phyloP scores from a whole-genome alignment of 2,113 vertebrate genomes.

The Morone saxatilis region DNA sequence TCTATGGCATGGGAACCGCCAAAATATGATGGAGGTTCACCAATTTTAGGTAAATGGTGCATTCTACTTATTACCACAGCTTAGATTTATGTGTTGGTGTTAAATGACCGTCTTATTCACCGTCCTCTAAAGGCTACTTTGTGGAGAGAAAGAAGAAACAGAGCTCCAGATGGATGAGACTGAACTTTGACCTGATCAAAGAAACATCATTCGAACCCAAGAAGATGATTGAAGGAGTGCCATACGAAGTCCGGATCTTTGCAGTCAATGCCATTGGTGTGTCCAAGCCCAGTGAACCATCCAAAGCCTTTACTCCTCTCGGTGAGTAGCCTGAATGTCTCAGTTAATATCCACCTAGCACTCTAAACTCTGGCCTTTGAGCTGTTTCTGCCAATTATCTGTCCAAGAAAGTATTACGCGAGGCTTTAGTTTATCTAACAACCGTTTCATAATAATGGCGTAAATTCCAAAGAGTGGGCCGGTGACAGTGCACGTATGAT shows the following conservation, averaged over 20 bases:
- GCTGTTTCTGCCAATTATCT: conserved; percentile 14
- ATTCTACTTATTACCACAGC: not conserved
- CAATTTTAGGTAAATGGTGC: conserved; percentile 89
- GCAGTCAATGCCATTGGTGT: conserved; percentile 95
- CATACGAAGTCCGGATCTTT: conserved; percentile 96
- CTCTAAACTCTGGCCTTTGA: conserved; percentile 13
- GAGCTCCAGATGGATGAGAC: conserved; percentile 98
- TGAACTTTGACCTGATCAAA: conserved; percentile 98
- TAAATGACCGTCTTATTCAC: not conserved
- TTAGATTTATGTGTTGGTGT: not conserved
- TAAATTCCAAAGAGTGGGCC: conserved; percentile 35
- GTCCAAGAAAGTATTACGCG: conserved; percentile 37
- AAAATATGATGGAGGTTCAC: conserved; percentile 92
- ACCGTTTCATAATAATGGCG: conserved; percentile 41
- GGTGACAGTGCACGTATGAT: conserved; percentile 29
- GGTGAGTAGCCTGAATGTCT: conserved; percentile 86
- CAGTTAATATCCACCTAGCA: conserved; percentile 8
- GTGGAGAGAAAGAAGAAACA: conserved; percentile 99
- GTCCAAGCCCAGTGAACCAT: conserved; percentile 96
- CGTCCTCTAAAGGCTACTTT: conserved; percentile 89
- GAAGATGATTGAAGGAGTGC: conserved; percentile 99
- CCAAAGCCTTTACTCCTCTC: conserved; percentile 94
- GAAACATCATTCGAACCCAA: conserved; percentile 96
- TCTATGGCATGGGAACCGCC: conserved; percentile 96
- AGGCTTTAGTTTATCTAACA: conserved; percentile 34